phyloP scores from a whole-genome alignment of 1,140 invertebrate genomes.

The Chelonus insularis region DNA sequence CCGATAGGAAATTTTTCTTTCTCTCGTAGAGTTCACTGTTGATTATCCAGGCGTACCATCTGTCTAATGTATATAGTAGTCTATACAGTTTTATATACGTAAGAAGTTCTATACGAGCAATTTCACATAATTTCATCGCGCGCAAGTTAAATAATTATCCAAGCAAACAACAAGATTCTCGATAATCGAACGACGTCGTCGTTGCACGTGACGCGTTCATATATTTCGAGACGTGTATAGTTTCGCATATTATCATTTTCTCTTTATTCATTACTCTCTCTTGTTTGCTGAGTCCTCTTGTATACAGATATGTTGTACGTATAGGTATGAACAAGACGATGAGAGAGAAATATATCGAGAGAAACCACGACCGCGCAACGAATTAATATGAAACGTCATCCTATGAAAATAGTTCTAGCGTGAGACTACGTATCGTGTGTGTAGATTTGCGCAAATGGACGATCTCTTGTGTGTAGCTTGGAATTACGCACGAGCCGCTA shows the following conservation, averaged over 20 bases:
- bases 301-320: not conserved
- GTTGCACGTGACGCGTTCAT: slow-evolving; percentile 21
- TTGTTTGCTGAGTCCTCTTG: not conserved
- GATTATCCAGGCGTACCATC: slow-evolving; percentile 11
- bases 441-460: not conserved
- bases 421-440: not conserved
- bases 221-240: slow-evolving; percentile 18
- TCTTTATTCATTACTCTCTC: not conserved
- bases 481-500: not conserved
- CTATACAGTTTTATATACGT: too few relatives aligned
- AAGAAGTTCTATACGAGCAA: slow-evolving; percentile 12
- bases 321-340: not conserved
- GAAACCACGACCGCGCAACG: slow-evolving; percentile 14
- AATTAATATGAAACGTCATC: slow-evolving; percentile 30
- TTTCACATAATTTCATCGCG: slow-evolving; percentile 29
- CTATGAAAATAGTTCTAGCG: slow-evolving; percentile 22
- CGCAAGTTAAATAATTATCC: slow-evolving; percentile 28
- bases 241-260: slow-evolving; percentile 11
- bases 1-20: slow-evolving; percentile 11
- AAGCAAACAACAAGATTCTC: slow-evolving; percentile 28
- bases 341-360: slow-evolving; percentile 20
- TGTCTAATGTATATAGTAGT: slow-evolving; percentile 11
- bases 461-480: not conserved
- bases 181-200: slow-evolving; percentile 26
- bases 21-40: slow-evolving; percentile 5